Evolutionary conservation across 2,113 vertebrate genomes (phyloP), one percentile per base, ranked within the genome.

Genomic region (Macrotus californicus): DNA sequence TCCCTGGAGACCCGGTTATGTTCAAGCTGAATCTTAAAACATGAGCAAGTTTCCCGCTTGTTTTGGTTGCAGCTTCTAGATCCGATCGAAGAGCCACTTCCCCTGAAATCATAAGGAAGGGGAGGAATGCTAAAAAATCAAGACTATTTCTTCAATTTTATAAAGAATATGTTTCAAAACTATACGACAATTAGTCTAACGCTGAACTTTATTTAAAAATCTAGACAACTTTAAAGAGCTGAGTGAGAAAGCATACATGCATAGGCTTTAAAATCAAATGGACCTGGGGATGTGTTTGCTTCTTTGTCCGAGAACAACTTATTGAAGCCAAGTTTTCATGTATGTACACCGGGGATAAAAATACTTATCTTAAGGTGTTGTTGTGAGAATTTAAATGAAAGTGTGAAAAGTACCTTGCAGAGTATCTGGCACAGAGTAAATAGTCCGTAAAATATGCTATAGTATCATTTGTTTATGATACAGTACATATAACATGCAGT

Each of bases 91-190:
- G 77, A 93, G 41, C 26, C 31, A 22, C 46, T 54, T 15, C 15
- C 43, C 75, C 50, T 36, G 50, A 92, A 91, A 54, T 56, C 64
- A 52, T 0, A 12, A 86, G 9, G 92, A 70, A 43, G 21, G 3
- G 11, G 39, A 66, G 29, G 22, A 34, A 6, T 7, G 76, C 43
- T 56, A 43, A 31, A 84, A 89, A 89, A 21, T 89, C 31, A 72
- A 34, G 50, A 61, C 29, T 48, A 61, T 80, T 39, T 43, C 26
- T 90, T 11, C 73, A 72, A 22, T 41, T 69, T 72, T 72, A n/a
- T 64, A 93, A 84, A 80, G n/a, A 50, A 50, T 56, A 36, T 83
- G 5, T n/a, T 84, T 90, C n/a, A 69, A 70, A 92, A 54, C 21
- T 31, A 6, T 7, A 46, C 10, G 29, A 29, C 34, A 39, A 8